Evolutionary conservation across 2,888 invertebrate species (phyloP), one percentile per base, ranked within the genome.

Genomic region (Rhagophthalmus giganteus): DNA sequence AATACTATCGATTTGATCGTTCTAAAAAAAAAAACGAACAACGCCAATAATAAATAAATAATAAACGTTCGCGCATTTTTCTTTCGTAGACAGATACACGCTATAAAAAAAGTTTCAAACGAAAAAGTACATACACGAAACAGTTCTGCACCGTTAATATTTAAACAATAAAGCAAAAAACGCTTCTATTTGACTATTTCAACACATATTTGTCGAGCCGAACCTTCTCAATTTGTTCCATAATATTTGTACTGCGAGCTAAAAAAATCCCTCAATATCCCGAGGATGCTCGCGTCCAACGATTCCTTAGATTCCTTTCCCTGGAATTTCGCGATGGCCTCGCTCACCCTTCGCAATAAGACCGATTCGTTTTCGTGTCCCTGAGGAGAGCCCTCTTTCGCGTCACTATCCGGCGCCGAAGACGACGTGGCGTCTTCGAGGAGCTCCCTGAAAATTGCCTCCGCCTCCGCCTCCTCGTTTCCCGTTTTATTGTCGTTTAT

Each of bases 211-310:
- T n/a, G n/a, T n/a, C n/a, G n/a, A n/a, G n/a, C n/a, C n/a, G n/a
- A n/a, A n/a, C n/a, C n/a, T n/a, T n/a, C n/a, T n/a, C n/a, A n/a
- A n/a, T n/a, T n/a, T n/a, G n/a, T n/a, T n/a, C n/a, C n/a, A n/a
- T n/a, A n/a, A n/a, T 42, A 39, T 35, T 45, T 49, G 37, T 67
- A 66, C 41, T 70, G 70, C n/a, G 69, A 63, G 53, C 63, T 68
- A 54, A 73, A 73, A 51, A 73, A 70, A 47, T 70, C 69, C 39
- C 67, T 62, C n/a, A 74, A 54, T 25, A 72, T 65, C 25, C 71
- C 67, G 15, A 75, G 59, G 30, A 74, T 63, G 49, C 66, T 70
- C 2, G 66, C 55, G 48, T 73, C 71, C 2, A 70, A 59, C 14
- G 66, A 61, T 40, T 66, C 66, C n/a, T 67, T 62, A 3, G 66